Percentiles rank a stretch among this genome's conserved stretches.
phyloP scores from a whole-genome alignment of 2,797 vertebrate species.

The Poecilia picta region DNA sequence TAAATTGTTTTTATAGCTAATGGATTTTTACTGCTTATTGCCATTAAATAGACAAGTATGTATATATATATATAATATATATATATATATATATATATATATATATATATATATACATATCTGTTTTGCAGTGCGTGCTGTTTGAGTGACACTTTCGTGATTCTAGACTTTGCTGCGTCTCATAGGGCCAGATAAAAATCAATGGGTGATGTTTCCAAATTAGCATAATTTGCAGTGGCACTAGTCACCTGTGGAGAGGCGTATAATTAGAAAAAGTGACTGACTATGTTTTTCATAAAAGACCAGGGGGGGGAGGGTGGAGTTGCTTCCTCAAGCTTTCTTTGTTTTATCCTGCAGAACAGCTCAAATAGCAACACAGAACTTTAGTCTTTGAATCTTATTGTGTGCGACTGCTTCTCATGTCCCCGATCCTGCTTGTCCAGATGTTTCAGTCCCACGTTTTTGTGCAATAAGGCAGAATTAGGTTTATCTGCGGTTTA shows the following conservation, averaged over 20 bases:
- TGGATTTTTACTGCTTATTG: no score
- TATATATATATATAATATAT: no score
- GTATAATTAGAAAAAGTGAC: background rate
- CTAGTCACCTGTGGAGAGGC: slow-evolving; percentile 1
- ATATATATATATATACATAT: no score
- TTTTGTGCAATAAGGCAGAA: background rate
- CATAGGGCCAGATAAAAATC: background rate
- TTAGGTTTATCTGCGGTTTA: background rate
- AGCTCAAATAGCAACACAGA: background rate
- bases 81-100: no score
- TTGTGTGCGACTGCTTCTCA: background rate
- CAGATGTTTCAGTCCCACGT: background rate
- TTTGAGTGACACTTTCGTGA: background rate
- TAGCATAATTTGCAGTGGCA: background rate
- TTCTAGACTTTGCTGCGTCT: background rate
- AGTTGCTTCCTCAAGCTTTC: background rate
- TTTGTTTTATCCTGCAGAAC: background rate
- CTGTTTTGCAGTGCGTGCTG: background rate
- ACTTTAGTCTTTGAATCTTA: background rate
- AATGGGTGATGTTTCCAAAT: background rate
- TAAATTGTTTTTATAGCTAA: no score
- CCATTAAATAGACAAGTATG: no score
- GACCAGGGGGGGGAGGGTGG: no score
- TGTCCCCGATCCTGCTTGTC: background rate
- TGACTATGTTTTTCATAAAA: background rate